Evolutionary conservation across 2,888 invertebrate species (phyloP).

Genomic region (Cistogaster globosa): DNA sequence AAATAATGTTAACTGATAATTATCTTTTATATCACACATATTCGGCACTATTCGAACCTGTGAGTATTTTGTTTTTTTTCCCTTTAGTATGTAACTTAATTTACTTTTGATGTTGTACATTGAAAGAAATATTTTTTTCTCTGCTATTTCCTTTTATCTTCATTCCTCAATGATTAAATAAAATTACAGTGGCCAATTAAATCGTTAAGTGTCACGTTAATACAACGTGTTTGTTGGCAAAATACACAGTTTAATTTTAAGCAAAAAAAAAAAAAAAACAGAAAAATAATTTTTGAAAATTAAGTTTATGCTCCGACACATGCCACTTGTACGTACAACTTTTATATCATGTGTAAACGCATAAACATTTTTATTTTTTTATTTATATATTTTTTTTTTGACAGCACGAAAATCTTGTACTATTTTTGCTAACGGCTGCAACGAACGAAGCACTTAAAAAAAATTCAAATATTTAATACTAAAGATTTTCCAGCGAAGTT

Average conservation of each 20-base stretch:
- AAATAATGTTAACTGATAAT: constrained; percentile 50
- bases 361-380: constrained; percentile 21
- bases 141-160: not conserved
- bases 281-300: constrained; percentile 28
- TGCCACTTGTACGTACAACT: constrained; percentile 27
- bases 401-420: constrained; percentile 12
- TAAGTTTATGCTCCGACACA: constrained; percentile 8
- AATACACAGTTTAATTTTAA: constrained; percentile 31
- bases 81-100: constrained; percentile 41
- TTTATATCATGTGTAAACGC: constrained; percentile 44
- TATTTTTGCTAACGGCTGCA: not conserved
- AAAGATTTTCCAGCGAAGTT: too few species aligned
- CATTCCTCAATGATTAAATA: constrained; percentile 52
- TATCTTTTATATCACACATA: constrained; percentile 50
- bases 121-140: not conserved
- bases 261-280: constrained; percentile 2
- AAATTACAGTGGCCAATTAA: constrained; percentile 67
- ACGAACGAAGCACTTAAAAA: not conserved
- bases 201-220: constrained; percentile 65
- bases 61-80: constrained; percentile 12
- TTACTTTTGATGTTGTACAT: constrained; percentile 24
- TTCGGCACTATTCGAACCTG: constrained; percentile 25
- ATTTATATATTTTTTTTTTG: not conserved
- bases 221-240: constrained; percentile 52
- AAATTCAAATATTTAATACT: not conserved